Evolutionary conservation across 2,888 invertebrate species (phyloP), one percentile per base, ranked within the genome.

Genomic region (Drosophila phalerata): DNA sequence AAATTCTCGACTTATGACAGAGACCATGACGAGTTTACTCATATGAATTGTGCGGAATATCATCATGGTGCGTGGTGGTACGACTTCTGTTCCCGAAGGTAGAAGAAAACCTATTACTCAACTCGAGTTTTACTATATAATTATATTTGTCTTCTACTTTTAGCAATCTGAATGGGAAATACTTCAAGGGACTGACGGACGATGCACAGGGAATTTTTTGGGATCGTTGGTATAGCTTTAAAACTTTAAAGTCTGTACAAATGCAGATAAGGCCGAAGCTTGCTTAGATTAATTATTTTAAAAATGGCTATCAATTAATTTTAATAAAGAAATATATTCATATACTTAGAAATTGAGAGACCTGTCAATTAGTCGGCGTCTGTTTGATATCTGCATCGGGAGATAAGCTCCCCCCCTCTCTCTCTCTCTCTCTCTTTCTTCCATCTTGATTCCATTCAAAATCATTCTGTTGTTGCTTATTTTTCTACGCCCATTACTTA

Each of bases 61-160:
- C 96, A 95, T 77, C 94, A 94, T 0, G 96, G 96, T 0, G 96
- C 95, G 0, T 96, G 96, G 96, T 96, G 96, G 96, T 96, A 95
- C 87, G 95, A 94, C 81, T 94, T 94, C 56, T 96, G 96, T 80
- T 95, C 95, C 64, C 94, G 94, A 77, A 94, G 94, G 94, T 94
- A 84, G 94, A 77, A 94, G 94, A 94, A 94, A 84, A 11, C 1
- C 1, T 5, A 13, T 10, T 5, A 19, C 10, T 1, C 8, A 22
- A 11, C 1, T n/a, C 11, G 30, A 17, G 5, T 0, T 4, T 19
- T 2, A 22, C 3, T n/a, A 11, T 11, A 5, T 25, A 17, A 11
- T 3, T 8, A 6, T 15, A 2, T 4, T 11, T 17, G n/a, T 22
- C 13, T 5, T 1, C 2, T 15, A 30, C 5, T 22, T 51, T 34